Evolutionary conservation across 1,140 invertebrate species (phyloP), one percentile per base, ranked within the genome.

Genomic region (Saxidomus purpurata): DNA sequence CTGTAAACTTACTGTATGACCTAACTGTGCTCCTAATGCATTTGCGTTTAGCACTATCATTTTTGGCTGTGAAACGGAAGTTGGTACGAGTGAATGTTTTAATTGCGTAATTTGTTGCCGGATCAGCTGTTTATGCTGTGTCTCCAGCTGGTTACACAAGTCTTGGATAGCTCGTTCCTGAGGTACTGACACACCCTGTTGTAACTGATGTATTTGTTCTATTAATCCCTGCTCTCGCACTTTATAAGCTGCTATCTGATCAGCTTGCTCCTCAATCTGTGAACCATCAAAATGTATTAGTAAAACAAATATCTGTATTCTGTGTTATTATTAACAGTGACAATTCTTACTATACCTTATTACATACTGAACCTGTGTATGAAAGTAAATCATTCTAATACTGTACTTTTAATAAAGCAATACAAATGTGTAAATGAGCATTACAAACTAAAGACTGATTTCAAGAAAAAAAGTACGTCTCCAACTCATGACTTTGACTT

Each of bases 211-310:
- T 13, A 95, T 76, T 34, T 94, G 94, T 40, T 92, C 86, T 22
- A 94, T 43, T 31, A 94, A 71, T 31, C 93, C 91, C 34, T 93
- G 87, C 85, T 95, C 94, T 77, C 94, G 61, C 38, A 92, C 91
- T 63, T 94, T 91, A 49, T 92, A 92, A 38, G 77, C 87, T 1
- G 67, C 80, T 28, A 94, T 83, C 38, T 93, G 92, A 15, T 94
- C 94, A 71, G 95, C 94, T 34, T 95, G 93, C 28, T 90, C 61
- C 49, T 93, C 81, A 19, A 94, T 71, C 94, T 94, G 69, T 15
- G 77, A 84, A 82, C 31, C 31, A 69, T n/a, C n/a, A n/a, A n/a
- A n/a, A n/a, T 47, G 38, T 28, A 47, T 36, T 55, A 55, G n/a
- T 17, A 59, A 59, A 59, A 59, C 52, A 59, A 59, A 22, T 59